Evolutionary conservation across 2,888 invertebrate species (phyloP), one percentile per base, ranked within the genome.

Genomic region (Acanthacorydalis orientalis): DNA sequence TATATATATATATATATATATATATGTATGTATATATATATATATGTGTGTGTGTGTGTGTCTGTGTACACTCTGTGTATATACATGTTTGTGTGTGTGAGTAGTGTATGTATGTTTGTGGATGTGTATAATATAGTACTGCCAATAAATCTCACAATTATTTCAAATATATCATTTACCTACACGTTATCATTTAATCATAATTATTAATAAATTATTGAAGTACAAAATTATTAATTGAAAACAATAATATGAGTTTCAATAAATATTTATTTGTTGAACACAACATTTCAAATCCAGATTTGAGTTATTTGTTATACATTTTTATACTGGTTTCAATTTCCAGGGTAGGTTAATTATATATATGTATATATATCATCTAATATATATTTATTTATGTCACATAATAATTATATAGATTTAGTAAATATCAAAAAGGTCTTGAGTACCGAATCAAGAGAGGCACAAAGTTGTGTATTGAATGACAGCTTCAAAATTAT

Each of bases 381-480:
- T 42, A 16, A 42, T 42, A 12, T 37, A 12, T 37, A 4, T 37
- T 41, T 41, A 14, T 33, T 33, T 44, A 33, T 44, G 16, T 15
- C 44, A 32, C 31, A 44, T 44, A 34, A 44, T 33, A 15, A 34
- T 33, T 12, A 44, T 33, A 44, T 33, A 33, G 15, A 16, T 23
- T 16, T 51, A 52, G 51, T 53, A 55, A 55, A 57, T 58, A 58
- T 58, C 56, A 58, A 58, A 57, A 57, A 56, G 55, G 50, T 57
- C 56, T 58, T 57, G 57, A 57, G 55, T 57, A 55, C 55, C 53
- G 54, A 55, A 54, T 57, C 56, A 57, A 57, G 57, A 56, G 55
- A 59, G 58, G 58, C 58, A 59, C 58, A 57, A 57, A 57, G 57
- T 59, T 57, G 54, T 53, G 56, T 56, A 54, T 43, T 23, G 23